Evolutionary conservation across 2,888 invertebrate genomes (phyloP), one percentile per base, ranked within the genome.

Genomic region (Dicroscelio sp.): DNA sequence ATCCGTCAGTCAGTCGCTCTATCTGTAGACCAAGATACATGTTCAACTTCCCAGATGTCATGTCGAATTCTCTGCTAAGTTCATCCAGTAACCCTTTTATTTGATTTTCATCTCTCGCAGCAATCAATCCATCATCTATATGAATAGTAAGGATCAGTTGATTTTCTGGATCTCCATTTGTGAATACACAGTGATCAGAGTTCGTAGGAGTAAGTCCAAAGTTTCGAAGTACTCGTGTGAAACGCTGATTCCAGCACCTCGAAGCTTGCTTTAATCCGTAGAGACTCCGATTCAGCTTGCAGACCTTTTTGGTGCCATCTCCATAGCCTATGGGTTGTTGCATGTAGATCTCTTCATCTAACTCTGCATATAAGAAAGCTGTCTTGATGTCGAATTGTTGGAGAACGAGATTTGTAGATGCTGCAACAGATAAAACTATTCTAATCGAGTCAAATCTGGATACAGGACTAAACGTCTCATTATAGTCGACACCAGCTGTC

Each of bases 231-330:
- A 94, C 95, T 20, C 91, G 43, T 8, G 83, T 90, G 79, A 96
- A 94, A 17, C 91, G 76, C 33, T 93, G 86, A 83, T 96, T 95
- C 96, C 96, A 96, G 63, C 94, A 94, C 65, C 96, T 83, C 12
- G 96, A 94, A 25, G 95, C 94, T 86, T 96, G 96, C 76, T 96
- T 96, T 5, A 96, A 91, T 17, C 96, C 96, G 92, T 96, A 96
- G 25, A 96, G 69, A 76, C 95, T 95, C 86, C 92, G 93, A 25
- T 93, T 92, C 14, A 96, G 88, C 55, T 94, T 91, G 86, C 96
- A 96, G 4, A 96, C 96, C n/a, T n/a, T 10, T 5, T 55, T 55
- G 38, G 38, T 60, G n/a, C 60, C 38, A n/a, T 78, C 60, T 33
- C 35, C 35, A n/a, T 60, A 78, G 5, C 73, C 73, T 63, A 55